Evolutionary conservation across 2,113 vertebrate species (phyloP), one percentile per base, ranked within the genome.

Genomic region (Myrmecophaga tridactyla): DNA sequence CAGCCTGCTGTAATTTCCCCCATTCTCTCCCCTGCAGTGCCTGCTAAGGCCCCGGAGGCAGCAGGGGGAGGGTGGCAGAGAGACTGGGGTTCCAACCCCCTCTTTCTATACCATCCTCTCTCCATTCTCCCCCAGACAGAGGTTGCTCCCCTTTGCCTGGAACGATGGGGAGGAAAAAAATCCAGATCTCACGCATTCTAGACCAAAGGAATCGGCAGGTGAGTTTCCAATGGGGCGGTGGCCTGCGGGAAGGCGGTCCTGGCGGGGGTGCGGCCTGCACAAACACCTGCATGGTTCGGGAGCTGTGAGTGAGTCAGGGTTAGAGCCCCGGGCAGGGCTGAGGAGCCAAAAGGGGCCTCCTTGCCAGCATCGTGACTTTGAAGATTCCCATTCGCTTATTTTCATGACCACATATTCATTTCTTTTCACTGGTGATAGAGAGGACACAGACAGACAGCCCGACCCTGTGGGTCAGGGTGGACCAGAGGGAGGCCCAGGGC

Each of bases 181-280:
- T 99, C 92, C 99, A 99, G 97, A 99, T 99, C 95, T 99, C 99
- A 51, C 98, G 99, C 9, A 99, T 99, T 88, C 86, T 99, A 97
- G 99, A 99, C 94, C 99, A 99, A 94, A 96, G 99, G 92, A 99
- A 99, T 94, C 98, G 99, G 27, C 99, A 99, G 99, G 99, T 99
- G 69, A 82, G 95, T 62, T 36, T 15, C 21, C 10, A 62, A n/a
- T 14, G 48, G 4, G 72, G 29, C n/a, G 34, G 18, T 36, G 15
- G 48, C 6, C 3, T 0, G 20, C 2, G 17, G 29, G 39, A 20
- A 18, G 53, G 53, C 17, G 18, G 15, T 4, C 48, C 48, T n/a
- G n/a, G n/a, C n/a, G n/a, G n/a, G n/a, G n/a, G n/a, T n/a, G n/a
- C n/a, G n/a, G n/a, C n/a, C n/a, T 51, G 48, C 9, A 14, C 48